Evolutionary conservation across 2,888 invertebrate genomes (phyloP).

Genomic region (Zygaena filipendulae): DNA sequence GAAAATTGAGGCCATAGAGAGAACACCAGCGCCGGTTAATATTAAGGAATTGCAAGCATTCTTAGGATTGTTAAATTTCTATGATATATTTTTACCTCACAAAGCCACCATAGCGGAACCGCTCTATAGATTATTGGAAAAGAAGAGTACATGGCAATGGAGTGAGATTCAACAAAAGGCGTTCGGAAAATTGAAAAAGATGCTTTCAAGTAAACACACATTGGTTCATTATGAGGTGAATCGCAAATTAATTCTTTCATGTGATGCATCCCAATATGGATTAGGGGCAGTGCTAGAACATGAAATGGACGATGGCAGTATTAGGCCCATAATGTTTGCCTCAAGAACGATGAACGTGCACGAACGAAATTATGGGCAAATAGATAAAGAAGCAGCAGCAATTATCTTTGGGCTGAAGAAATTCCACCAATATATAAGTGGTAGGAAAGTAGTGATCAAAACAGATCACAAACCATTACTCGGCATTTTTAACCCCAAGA

Average conservation of each 20-base stretch:
- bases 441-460: conserved; percentile 5
- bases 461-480: conserved; percentile 11
- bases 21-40: conserved; percentile 3
- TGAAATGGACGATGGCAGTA: conserved; percentile 12
- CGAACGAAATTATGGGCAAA: conserved; percentile 21
- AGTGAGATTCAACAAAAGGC: conserved; percentile 5
- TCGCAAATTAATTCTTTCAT: conserved; percentile 2
- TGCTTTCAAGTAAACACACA: conserved; percentile 10
- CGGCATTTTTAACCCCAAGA: conserved; percentile 5
- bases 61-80: conserved; percentile 9
- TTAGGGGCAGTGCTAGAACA: too few relatives aligned
- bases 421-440: conserved; percentile 20
- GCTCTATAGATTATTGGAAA: conserved; percentile 1
- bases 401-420: conserved; percentile 26
- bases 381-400: conserved; percentile 24
- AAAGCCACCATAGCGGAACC: conserved; percentile 4
- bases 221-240: conserved; percentile 2
- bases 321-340: conserved; percentile 22
- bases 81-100: conserved; percentile 4
- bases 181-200: conserved; percentile 18
- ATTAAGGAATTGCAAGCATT: conserved; percentile 7
- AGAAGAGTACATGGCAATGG: conserved; percentile 3
- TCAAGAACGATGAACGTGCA: conserved; percentile 21
- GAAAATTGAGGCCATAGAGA: neutral
- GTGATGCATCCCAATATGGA: conserved; percentile 6